Evolutionary conservation across 2,888 invertebrate species (phyloP).

Genomic region (Heliconius ismenius): DNA sequence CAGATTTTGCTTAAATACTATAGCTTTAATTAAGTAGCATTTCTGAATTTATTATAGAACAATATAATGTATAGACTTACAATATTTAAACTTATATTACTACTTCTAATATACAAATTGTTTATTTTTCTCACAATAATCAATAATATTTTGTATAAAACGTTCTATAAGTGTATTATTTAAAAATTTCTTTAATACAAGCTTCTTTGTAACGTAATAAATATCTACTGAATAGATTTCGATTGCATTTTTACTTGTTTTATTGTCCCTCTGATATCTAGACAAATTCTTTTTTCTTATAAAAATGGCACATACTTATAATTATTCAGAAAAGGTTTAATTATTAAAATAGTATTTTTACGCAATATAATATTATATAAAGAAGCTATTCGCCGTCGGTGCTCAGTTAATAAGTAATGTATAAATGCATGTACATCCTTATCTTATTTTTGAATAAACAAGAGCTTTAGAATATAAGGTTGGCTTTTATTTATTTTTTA

Average conservation of each 20-base stretch:
- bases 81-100: background rate
- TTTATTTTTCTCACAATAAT: slow-evolving; percentile 20
- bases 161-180: background rate
- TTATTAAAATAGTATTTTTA: background rate
- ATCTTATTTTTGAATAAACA: slow-evolving; percentile 77
- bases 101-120: slow-evolving; percentile 21
- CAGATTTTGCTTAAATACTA: slow-evolving; percentile 11
- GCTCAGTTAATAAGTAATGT: slow-evolving; percentile 72
- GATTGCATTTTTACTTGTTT: background rate
- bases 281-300: background rate
- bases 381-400: slow-evolving; percentile 67
- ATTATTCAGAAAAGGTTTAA: background rate
- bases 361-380: slow-evolving; percentile 19
- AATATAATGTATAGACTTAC: background rate
- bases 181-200: slow-evolving; percentile 1
- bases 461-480: slow-evolving; percentile 54
- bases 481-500: slow-evolving; percentile 8
- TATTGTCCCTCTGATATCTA: slow-evolving; percentile 17
- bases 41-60: background rate
- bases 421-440: slow-evolving; percentile 75
- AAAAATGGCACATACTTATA: background rate
- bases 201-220: slow-evolving; percentile 18
- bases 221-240: slow-evolving; percentile 19
- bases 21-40: slow-evolving; percentile 16
- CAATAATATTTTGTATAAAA: slow-evolving; percentile 17